These are phyloP conservation scores for Microchrysa polita DNA, from an alignment of 2,888 invertebrate species.

Conservation along the genomic window DNA sequence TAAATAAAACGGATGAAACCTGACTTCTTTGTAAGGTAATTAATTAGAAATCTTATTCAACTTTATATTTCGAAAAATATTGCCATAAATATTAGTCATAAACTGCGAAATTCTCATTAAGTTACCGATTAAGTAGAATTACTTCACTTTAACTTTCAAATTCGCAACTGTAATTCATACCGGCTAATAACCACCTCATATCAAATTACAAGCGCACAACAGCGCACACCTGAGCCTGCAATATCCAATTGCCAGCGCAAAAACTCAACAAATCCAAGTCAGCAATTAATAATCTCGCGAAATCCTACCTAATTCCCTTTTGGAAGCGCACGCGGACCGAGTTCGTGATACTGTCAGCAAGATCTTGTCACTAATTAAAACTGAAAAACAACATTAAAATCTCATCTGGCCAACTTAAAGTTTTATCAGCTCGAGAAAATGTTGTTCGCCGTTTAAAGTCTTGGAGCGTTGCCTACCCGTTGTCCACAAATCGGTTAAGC, in stretches of 20 bases:
- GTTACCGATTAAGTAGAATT: background rate
- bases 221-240: background rate
- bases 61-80: no score
- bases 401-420: conserved; percentile 44
- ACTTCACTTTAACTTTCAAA: background rate
- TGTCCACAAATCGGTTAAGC: no score
- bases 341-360: conserved; percentile 17
- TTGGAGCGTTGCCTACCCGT: background rate
- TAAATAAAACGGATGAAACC: no score
- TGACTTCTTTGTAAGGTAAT: no score
- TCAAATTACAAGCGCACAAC: background rate
- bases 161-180: background rate
- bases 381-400: conserved; percentile 46
- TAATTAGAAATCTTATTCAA: no score
- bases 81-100: no score
- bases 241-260: background rate
- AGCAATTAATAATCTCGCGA: conserved; percentile 16
- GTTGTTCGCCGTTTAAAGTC: background rate
- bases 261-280: background rate
- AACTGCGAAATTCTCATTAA: background rate
- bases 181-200: background rate
- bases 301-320: conserved; percentile 4
- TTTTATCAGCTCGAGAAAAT: conserved; percentile 26
- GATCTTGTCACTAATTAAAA: conserved; percentile 46
- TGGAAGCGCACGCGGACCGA: background rate